These are phyloP conservation scores for Callospermophilus lateralis DNA, from an alignment of 2,113 vertebrate species.

Conservation along the genomic window DNA sequence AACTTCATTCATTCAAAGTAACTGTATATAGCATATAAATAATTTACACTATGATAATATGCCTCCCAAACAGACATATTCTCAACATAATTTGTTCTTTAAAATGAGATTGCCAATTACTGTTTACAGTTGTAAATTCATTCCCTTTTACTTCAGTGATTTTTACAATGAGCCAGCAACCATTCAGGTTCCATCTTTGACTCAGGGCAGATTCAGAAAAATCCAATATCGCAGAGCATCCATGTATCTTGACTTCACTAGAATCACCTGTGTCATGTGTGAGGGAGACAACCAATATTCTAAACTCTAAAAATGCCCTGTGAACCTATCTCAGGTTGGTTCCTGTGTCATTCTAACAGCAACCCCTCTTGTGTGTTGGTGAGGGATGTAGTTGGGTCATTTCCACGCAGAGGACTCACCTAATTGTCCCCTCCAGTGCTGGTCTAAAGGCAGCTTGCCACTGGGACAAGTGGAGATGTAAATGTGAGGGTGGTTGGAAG, in stretches of 20 bases:
- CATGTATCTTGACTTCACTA: not conserved
- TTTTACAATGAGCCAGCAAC: not conserved
- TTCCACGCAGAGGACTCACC: not conserved
- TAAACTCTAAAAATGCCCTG: fast-evolving
- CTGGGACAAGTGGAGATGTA: not conserved
- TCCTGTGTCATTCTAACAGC: no score
- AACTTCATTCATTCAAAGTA: not conserved
- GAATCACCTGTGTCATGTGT: fast-evolving
- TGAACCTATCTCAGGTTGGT: fast-evolving
- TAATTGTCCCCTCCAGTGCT: not conserved
- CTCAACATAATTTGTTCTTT: not conserved
- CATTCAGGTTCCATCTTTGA: not conserved
- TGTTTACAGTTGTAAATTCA: not conserved
- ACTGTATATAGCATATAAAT: not conserved
- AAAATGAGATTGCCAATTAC: not conserved
- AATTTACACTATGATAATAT: no score
- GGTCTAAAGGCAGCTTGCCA: not conserved
- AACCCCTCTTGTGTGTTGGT: not conserved
- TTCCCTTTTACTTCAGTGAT: not conserved
- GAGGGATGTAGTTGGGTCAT: not conserved
- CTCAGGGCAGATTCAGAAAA: not conserved
- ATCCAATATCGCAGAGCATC: not conserved
- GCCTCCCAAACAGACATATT: not conserved
- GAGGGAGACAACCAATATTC: not conserved
- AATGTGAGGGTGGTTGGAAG: not conserved